Base-by-base conservation (phyloP, 2,797 vertebrate genomes). In the Sebastes alutus region DNA sequence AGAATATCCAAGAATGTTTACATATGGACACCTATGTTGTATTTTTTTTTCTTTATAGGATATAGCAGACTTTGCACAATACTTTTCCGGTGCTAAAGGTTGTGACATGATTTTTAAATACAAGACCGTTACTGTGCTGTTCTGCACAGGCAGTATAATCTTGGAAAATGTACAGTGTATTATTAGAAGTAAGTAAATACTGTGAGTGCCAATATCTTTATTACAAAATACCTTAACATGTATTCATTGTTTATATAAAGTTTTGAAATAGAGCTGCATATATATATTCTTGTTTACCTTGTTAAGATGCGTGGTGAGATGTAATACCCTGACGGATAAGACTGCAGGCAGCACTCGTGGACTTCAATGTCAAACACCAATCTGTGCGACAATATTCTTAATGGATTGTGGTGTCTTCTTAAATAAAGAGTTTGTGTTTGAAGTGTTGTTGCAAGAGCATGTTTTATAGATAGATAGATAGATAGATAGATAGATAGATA, bases 281-380 rank as follows among this genome's bases (percentile, higher is more conserved):
- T 85, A 74, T 88, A 81, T 93, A 87, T 93, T 92, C 76, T 90
- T 94, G 80, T 91, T 84, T 84, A 88, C 68, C 71, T 87, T 85
- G 23, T 46, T 78, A 82, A 79, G 81, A 87, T 82, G 82, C 71
- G 73, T 79, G 74, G 72, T 64, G 69, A 88, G 77, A 82, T 88
- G 81, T 91, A 82, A 88, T 83, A 84, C 76, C 74, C 85, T 90
- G 88, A 92, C 64, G 33, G 90, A 92, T 88, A 94, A 95, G 94
- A 96, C 96, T 96, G 95, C 95, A 78, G 96, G 95, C 95, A 96
- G 95, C 91, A 94, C 92, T 94, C 82, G 60, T 86, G 88, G 89
- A 92, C 85, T 92, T 93, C 63, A 82, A 68, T 85, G 80, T 93
- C 72, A 89, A 87, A 89, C 75, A 67, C 78, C 72, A 63, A 85